Evolutionary conservation across 2,113 vertebrate genomes (phyloP), one percentile per base, ranked within the genome.

Genomic region (Henicopernis longicauda): DNA sequence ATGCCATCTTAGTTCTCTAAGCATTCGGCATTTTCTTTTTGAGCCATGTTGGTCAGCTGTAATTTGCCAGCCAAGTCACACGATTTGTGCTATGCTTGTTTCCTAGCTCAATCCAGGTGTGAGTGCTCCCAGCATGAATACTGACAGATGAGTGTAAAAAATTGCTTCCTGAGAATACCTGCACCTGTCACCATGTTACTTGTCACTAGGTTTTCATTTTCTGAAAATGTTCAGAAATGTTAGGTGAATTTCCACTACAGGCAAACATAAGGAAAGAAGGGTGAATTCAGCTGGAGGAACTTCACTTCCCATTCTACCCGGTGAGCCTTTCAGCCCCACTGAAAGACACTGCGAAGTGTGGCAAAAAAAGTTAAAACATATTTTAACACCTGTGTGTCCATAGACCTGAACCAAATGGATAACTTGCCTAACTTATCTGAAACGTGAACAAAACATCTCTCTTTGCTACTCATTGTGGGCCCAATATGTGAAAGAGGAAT

Each of bases 131-230:
- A 93, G 84, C 70, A 74, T 25, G 74, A 90, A 93, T 70, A 85
- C 78, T 88, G 96, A 93, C 78, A 88, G 91, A 93, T n/a, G 47
- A 85, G 50, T 65, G 71, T 66, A 77, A 90, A 91, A 95, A 94
- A 88, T 42, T 88, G 82, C 85, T 86, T 83, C 71, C 79, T 83
- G 66, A 70, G 55, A 96, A 93, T 73, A 94, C 59, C 72, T 91
- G 82, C 87, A 95, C 71, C 89, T 95, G 86, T 82, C 91, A 93
- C 86, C 45, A 40, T 73, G 50, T 70, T 91, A 69, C 73, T 89
- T 82, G 74, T 89, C 93, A 80, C 71, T 25, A 58, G 57, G 70
- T 66, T 90, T 95, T 94, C 31, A 50, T 94, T 80, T 95, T 80
- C 78, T 80, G 70, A 90, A 95, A 88, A 58, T 15, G 20, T 76